A percentile compares a stretch with the other conserved stretches of the same genome.
These are phyloP conservation scores for Aspidapion aeneum DNA, from an alignment of 2,888 invertebrate genomes.

Conservation along the genomic window DNA sequence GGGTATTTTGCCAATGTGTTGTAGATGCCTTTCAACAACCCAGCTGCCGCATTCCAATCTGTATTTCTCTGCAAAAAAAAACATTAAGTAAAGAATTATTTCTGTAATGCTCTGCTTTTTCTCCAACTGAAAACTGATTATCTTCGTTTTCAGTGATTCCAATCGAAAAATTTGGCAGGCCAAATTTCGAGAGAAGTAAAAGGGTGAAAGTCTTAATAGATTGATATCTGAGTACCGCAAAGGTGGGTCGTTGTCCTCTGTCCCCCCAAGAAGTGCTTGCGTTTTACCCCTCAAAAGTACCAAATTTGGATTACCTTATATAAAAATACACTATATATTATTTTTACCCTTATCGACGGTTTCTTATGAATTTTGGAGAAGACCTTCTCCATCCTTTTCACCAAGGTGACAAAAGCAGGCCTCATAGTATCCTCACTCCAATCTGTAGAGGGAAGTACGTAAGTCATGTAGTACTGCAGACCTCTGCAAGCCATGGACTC, in stretches of 20 bases:
- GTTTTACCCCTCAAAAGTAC: too few species aligned
- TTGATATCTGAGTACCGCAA: too few species aligned
- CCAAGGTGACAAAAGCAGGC: conserved; percentile 86
- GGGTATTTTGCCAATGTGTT: conserved; percentile 91
- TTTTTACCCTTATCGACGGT: conserved; percentile 76
- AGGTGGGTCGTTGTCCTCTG: too few species aligned
- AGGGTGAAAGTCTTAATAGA: too few species aligned
- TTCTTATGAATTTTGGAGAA: conserved; percentile 97
- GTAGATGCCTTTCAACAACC: conserved; percentile 90
- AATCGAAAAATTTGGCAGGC: too few species aligned
- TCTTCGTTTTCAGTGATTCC: too few species aligned
- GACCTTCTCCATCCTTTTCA: conserved; percentile 92
- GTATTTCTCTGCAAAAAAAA: conserved; percentile 70
- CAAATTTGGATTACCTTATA: not conserved
- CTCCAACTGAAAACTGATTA: not conserved
- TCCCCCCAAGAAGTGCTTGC: too few species aligned
- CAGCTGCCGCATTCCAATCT: conserved; percentile 97
- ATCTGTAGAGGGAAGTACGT: conserved; percentile 90
- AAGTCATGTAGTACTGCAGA: conserved; percentile 87
- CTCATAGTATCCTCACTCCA: conserved; percentile 93
- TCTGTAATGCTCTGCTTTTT: too few species aligned
- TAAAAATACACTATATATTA: not conserved
- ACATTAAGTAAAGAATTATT: not conserved
- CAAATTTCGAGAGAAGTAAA: too few species aligned
- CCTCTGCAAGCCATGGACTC: conserved; percentile 96